Evolutionary conservation across 2,797 vertebrate genomes (phyloP).

Genomic region (Scomberomorus guttatus): DNA sequence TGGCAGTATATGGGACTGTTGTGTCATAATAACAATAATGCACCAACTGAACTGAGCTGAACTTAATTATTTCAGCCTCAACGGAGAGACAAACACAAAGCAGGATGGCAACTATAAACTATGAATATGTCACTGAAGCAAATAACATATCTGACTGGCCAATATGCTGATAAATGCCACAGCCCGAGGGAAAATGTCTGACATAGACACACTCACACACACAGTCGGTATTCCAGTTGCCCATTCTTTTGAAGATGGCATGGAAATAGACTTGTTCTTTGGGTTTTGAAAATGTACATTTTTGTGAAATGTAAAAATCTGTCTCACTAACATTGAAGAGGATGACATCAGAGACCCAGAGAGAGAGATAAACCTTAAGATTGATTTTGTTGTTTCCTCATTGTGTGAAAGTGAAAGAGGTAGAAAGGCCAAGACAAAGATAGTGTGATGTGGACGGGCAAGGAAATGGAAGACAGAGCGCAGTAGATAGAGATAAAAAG

Average conservation of each 20-base stretch:
- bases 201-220: slow-evolving; percentile 23
- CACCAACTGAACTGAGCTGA: slow-evolving; percentile 60
- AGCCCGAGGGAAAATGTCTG: slow-evolving; percentile 36
- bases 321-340: slow-evolving; percentile 21
- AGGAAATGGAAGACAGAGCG: slow-evolving; percentile 43
- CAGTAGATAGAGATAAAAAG: slow-evolving; percentile 48
- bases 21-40: slow-evolving; percentile 59
- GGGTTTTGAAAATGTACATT: slow-evolving; percentile 1
- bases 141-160: slow-evolving; percentile 54
- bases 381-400: slow-evolving; percentile 48
- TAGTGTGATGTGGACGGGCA: slow-evolving; percentile 46
- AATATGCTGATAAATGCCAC: slow-evolving; percentile 63
- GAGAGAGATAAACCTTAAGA: slow-evolving; percentile 20
- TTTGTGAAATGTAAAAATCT: neutral
- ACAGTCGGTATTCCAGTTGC: slow-evolving; percentile 4
- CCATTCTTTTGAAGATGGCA: slow-evolving; percentile 13
- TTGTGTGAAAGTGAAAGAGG: slow-evolving; percentile 32
- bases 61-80: slow-evolving; percentile 63
- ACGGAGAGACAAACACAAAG: slow-evolving; percentile 59
- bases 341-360: slow-evolving; percentile 12
- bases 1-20: slow-evolving; percentile 26
- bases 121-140: slow-evolving; percentile 60
- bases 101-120: slow-evolving; percentile 54
- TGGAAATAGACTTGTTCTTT: slow-evolving; percentile 15
- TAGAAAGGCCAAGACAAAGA: slow-evolving; percentile 48